phyloP scores from a whole-genome alignment of 1,140 invertebrate species.

The Macrosteles quadrilineatus region DNA sequence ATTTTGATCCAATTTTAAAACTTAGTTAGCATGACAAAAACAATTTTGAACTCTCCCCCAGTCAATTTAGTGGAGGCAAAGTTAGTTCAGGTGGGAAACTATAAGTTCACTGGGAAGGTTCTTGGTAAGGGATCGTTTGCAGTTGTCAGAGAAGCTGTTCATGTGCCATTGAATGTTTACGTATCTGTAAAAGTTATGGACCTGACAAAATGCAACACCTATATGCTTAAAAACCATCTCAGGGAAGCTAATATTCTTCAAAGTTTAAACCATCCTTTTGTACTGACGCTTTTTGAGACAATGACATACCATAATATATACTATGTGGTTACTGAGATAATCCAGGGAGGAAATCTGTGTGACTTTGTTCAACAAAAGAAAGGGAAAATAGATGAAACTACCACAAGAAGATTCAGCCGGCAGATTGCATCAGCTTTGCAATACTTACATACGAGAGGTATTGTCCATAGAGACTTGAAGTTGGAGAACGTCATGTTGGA shows the following conservation, averaged over 20 bases:
- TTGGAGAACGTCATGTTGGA: slow-evolving; percentile 76
- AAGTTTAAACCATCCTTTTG: slow-evolving; percentile 65
- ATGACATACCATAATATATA: slow-evolving; percentile 62
- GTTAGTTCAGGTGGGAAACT: slow-evolving; percentile 53
- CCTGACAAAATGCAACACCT: slow-evolving; percentile 54
- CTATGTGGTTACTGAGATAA: slow-evolving; percentile 68
- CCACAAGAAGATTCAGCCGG: slow-evolving; percentile 58
- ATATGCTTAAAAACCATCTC: slow-evolving; percentile 64
- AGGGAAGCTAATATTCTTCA: slow-evolving; percentile 67
- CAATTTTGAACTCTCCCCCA: too few species aligned
- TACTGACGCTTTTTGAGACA: slow-evolving; percentile 67
- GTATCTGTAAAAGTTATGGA: slow-evolving; percentile 39
- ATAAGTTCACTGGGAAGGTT: slow-evolving; percentile 57
- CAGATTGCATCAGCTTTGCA: slow-evolving; percentile 67
- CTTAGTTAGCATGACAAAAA: too few species aligned
- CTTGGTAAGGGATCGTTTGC: slow-evolving; percentile 64
- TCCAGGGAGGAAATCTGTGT: slow-evolving; percentile 66
- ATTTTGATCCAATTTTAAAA: too few species aligned
- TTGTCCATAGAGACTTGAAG: slow-evolving; percentile 71
- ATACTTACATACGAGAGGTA: slow-evolving; percentile 66
- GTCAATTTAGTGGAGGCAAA: not conserved
- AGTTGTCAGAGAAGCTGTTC: slow-evolving; percentile 58
- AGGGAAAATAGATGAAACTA: slow-evolving; percentile 59
- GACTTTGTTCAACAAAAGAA: slow-evolving; percentile 58
- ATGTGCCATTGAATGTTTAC: slow-evolving; percentile 58